Evolutionary conservation across 2,113 vertebrate genomes (phyloP).

Genomic region (Aleadryas rufinucha): DNA sequence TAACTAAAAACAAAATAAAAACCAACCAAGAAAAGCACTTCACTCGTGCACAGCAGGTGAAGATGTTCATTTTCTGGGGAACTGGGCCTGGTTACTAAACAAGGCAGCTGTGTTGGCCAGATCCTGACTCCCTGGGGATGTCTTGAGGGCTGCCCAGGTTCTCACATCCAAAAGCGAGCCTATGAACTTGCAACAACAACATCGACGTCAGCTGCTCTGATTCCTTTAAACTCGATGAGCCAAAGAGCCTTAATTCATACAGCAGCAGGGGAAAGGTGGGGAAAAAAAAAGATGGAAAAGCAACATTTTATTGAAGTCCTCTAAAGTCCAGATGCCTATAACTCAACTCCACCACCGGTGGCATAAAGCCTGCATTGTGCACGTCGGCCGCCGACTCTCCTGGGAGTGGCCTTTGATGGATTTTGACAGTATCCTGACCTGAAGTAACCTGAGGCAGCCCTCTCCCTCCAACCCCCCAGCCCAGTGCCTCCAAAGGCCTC

Average conservation of each 20-base stretch:
- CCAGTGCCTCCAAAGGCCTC: not conserved
- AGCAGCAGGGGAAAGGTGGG: not conserved
- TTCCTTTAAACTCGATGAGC: constrained; percentile 17
- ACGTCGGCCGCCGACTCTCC: constrained; percentile 22
- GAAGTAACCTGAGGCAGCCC: constrained; percentile 69
- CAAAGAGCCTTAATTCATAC: constrained; percentile 41
- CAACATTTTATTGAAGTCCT: constrained; percentile 9
- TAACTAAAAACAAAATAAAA: not conserved
- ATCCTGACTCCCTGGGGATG: not conserved
- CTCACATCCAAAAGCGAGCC: not conserved
- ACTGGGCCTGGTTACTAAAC: not conserved
- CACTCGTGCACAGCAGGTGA: not conserved
- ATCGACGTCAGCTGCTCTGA: constrained; percentile 2
- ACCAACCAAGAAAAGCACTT: not conserved
- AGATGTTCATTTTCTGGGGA: not conserved
- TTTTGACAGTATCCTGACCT: constrained; percentile 67
- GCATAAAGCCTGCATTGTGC: constrained; percentile 71
- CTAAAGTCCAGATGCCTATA: constrained; percentile 46
- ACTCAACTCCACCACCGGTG: not conserved
- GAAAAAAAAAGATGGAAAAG: not conserved
- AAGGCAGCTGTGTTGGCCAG: not conserved
- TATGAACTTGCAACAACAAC: not conserved
- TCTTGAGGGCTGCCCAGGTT: not conserved
- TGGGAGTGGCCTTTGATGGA: constrained; percentile 65
- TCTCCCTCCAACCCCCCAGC: not conserved